Percentiles rank a stretch among this genome's conserved stretches.
phyloP scores from a whole-genome alignment of 2,888 invertebrate genomes.

The Ophioninae sp. region DNA sequence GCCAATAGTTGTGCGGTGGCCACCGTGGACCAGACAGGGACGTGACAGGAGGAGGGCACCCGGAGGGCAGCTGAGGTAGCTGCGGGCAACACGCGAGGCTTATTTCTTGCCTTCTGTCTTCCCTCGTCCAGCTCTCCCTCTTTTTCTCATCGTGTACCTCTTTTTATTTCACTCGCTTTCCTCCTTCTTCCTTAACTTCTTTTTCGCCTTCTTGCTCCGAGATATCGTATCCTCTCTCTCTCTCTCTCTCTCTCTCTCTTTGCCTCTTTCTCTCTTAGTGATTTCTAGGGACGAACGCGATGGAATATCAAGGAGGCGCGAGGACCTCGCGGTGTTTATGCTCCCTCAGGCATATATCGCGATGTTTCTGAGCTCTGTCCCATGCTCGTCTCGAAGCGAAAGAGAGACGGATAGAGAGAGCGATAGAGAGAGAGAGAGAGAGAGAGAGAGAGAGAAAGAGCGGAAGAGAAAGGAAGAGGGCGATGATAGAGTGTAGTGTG shows the following conservation, averaged over 20 bases:
- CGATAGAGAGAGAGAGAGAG: neutral
- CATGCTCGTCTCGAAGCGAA: conserved; percentile 35
- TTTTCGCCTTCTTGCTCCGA: conserved; percentile 40
- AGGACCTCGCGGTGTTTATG: conserved; percentile 61
- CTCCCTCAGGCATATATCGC: conserved; percentile 57
- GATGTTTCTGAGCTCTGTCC: conserved; percentile 55
- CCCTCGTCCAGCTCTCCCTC: conserved; percentile 39
- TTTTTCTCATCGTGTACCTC: conserved; percentile 46
- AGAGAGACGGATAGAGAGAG: conserved; percentile 6
- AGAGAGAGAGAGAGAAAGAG: neutral
- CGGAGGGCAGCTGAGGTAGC: conserved; percentile 72
- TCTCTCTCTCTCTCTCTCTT: conserved; percentile 37
- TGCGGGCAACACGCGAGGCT: conserved; percentile 74
- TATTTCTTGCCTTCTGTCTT: conserved; percentile 61
- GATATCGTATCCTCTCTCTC: conserved; percentile 2
- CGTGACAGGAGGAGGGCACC: conserved; percentile 73
- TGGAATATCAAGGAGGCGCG: conserved; percentile 55
- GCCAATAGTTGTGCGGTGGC: conserved; percentile 67
- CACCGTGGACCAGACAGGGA: conserved; percentile 66
- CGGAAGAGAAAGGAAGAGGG: neutral
- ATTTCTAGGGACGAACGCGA: conserved; percentile 36
- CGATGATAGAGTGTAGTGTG: neutral
- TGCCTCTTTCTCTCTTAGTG: conserved; percentile 25
- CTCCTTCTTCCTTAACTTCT: conserved; percentile 46
- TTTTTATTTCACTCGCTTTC: conserved; percentile 56